Evolutionary conservation across 1,140 invertebrate species (phyloP).

Genomic region (Halyomorpha halys): DNA sequence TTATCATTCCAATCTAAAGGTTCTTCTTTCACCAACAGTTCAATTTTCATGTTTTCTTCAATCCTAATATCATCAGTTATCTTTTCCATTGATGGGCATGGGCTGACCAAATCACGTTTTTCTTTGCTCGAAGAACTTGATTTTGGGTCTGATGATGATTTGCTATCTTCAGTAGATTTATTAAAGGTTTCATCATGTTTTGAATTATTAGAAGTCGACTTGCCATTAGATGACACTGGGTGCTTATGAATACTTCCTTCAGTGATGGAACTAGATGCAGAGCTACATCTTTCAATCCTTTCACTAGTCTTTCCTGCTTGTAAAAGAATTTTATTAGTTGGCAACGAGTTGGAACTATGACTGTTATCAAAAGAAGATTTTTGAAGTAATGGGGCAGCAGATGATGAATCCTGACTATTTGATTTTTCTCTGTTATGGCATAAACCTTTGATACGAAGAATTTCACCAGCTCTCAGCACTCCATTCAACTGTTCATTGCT

Average conservation of each 20-base stretch:
- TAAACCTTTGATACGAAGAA: slow-evolving; percentile 50
- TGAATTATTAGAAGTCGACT: neutral
- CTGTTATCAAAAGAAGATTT: neutral
- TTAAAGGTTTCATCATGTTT: no score
- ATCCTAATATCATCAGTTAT: slow-evolving; percentile 23
- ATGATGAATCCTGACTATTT: neutral
- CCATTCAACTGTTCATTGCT: slow-evolving; percentile 69
- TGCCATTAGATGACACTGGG: neutral
- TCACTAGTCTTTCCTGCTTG: neutral
- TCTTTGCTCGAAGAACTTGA: neutral
- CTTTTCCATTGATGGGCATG: neutral
- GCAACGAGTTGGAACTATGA: neutral
- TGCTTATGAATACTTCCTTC: slow-evolving; percentile 4
- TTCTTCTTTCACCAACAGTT: slow-evolving; percentile 52
- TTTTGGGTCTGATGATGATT: neutral
- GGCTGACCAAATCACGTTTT: neutral
- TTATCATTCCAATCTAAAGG: slow-evolving; percentile 50
- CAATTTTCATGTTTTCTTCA: slow-evolving; percentile 34
- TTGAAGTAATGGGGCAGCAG: neutral
- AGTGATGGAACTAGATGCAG: neutral
- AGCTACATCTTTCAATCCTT: neutral
- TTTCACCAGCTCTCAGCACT: slow-evolving; percentile 65
- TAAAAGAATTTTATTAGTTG: neutral
- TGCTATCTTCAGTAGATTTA: no score
- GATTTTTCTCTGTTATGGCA: slow-evolving; percentile 25